Evolutionary conservation across 1,140 invertebrate species (phyloP).

Genomic region (Varroa destructor): DNA sequence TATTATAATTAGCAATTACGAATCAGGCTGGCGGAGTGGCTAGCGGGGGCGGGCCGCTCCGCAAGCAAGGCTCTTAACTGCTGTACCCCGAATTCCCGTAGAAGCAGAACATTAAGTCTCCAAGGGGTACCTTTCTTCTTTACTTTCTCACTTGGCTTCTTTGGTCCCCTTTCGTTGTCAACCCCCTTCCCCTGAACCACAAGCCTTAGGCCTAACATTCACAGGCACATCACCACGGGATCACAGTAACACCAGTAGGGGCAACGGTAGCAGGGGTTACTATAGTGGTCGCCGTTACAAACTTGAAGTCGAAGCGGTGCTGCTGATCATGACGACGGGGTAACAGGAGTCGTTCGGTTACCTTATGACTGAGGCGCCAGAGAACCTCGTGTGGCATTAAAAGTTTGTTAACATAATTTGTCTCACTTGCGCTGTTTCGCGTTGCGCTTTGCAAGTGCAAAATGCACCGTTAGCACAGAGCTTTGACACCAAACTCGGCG

Average conservation of each 20-base stretch:
- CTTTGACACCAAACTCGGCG: no score
- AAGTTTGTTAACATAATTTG: slow-evolving; percentile 27
- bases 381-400: slow-evolving; percentile 9
- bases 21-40: not conserved
- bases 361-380: no score
- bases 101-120: slow-evolving; percentile 12
- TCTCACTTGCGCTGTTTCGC: slow-evolving; percentile 5
- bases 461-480: no score
- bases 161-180: no score
- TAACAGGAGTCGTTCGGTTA: no score
- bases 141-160: no score
- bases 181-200: no score
- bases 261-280: not conserved
- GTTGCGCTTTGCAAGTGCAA: no score
- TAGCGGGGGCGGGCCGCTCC: no score
- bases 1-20: slow-evolving; percentile 22
- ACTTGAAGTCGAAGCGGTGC: not conserved
- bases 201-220: no score
- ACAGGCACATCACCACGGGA: not conserved
- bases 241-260: not conserved
- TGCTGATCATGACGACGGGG: not conserved
- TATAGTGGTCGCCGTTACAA: not conserved
- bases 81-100: no score
- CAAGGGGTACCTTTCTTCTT: not conserved
- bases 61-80: no score